Evolutionary conservation across 2,888 invertebrate species (phyloP), one percentile per base, ranked within the genome.

Genomic region (Elysia crispata): DNA sequence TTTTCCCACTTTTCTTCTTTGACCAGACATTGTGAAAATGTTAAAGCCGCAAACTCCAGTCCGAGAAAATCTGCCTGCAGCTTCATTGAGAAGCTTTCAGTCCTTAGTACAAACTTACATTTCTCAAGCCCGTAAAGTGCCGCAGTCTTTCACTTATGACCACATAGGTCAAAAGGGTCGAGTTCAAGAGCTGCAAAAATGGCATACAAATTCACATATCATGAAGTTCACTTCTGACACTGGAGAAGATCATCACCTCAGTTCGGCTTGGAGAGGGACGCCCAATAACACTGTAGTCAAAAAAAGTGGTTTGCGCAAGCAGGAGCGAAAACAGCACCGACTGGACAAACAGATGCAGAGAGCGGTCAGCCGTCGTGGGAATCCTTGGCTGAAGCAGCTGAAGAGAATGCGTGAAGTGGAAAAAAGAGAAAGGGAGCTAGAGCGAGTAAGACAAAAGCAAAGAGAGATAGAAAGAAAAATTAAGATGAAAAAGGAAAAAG

Each of bases 1-100:
- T n/a, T n/a, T n/a, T n/a, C n/a, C n/a, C 41, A 41, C 3, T 41
- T 3, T 41, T 41, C 41, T 11, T 62, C 62, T 33, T 18, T 25
- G n/a, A 33, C 31, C 74, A 79, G 79, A 74, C 23, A 64, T 73
- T 50, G 73, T 78, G 33, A 78, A 54, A 23, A 60, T 1, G 6
- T n/a, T 78, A n/a, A 1, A 18, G n/a, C 73, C 78, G 49, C 64
- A n/a, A 23, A 50, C 8, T 6, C 73, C 73, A 1, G 15, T 70
- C 50, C 8, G 28, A 8, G 0, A 41, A 13, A 57, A 67, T n/a
- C 74, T 31, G 5, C 25, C 66, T n/a, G 76, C 18, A 23, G 31
- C 23, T 25, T 64, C 78, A n/a, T 60, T 78, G 11, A 64, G 73
- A 20, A 72, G 49, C 13, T 78, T 78, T 66, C 72, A 23, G 23